Conservation (phyloP, 2,888 invertebrate genomes). For the Lapara coniferarum region DNA sequence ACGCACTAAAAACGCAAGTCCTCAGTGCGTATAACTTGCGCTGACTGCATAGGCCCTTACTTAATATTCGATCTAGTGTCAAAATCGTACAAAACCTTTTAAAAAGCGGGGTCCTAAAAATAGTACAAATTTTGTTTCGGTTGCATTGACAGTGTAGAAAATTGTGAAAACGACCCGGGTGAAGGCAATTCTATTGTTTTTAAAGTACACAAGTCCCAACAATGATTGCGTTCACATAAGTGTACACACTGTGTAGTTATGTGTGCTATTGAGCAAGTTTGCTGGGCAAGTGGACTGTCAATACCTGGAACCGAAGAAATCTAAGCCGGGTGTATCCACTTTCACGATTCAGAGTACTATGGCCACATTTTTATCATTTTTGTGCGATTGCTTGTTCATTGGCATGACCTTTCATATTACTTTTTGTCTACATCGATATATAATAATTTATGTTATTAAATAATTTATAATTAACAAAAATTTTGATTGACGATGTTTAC, state of each 20-base stretch:
- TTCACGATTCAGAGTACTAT: conserved; percentile 42
- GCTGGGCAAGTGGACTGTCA: conserved; percentile 39
- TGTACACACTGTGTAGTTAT: conserved; percentile 8
- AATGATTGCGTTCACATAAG: not conserved
- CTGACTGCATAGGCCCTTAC: too few relatives aligned
- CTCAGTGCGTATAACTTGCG: too few relatives aligned
- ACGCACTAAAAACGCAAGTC: too few relatives aligned
- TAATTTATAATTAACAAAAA: not conserved
- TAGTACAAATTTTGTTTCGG: too few relatives aligned
- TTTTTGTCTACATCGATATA: not conserved
- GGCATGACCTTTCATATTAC: not conserved
- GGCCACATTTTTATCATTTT: conserved; percentile 18
- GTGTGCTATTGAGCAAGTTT: conserved; percentile 19
- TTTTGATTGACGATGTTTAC: too few relatives aligned
- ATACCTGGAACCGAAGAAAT: conserved; percentile 55
- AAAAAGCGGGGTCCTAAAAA: too few relatives aligned
- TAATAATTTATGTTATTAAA: not conserved
- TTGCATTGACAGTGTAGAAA: conserved; percentile 12
- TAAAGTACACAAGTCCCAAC: conserved; percentile 24
- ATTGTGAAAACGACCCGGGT: conserved; percentile 41
- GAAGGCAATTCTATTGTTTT: conserved; percentile 52
- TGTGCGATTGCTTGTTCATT: not conserved
- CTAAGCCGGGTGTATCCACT: conserved; percentile 47
- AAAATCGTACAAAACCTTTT: too few relatives aligned
- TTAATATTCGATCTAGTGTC: too few relatives aligned